Percentiles rank a stretch among this genome's conserved stretches.
Conservation (phyloP, 30 jellyfish, hydroid and myxozoan genomes). For the Hydra vulgaris region DNA sequence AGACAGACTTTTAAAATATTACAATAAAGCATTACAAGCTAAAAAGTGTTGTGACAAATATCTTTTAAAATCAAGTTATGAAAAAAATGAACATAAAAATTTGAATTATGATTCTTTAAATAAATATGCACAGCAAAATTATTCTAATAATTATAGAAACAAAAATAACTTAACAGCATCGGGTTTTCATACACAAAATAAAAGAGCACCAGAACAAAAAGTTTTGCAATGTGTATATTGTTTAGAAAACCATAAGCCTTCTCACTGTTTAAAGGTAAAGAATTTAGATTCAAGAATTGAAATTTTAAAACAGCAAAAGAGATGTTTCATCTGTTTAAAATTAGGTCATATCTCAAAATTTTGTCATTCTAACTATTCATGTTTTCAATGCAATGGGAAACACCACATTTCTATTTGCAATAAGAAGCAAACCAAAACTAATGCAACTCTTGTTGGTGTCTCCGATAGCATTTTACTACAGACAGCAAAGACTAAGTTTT, state of each 20-base stretch:
- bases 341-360: background rate
- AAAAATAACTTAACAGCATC: background rate
- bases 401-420: constrained; percentile 21
- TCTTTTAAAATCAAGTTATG: no score
- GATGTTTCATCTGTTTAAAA: background rate
- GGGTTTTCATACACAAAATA: background rate
- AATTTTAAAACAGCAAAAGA: background rate
- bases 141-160: background rate
- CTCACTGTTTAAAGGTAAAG: background rate
- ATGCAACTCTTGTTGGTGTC: background rate
- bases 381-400: constrained; percentile 12
- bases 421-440: background rate
- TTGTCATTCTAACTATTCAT: constrained; percentile 4
- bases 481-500: background rate
- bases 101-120: no score
- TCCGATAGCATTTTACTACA: background rate
- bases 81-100: no score
- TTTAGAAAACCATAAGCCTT: background rate
- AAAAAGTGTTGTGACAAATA: no score
- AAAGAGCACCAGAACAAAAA: background rate
- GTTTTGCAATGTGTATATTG: background rate
- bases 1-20: no score
- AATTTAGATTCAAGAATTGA: background rate
- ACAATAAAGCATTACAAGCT: no score
- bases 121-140: background rate